phyloP scores from a whole-genome alignment of 2,113 vertebrate species.

The Salminus brasiliensis region DNA sequence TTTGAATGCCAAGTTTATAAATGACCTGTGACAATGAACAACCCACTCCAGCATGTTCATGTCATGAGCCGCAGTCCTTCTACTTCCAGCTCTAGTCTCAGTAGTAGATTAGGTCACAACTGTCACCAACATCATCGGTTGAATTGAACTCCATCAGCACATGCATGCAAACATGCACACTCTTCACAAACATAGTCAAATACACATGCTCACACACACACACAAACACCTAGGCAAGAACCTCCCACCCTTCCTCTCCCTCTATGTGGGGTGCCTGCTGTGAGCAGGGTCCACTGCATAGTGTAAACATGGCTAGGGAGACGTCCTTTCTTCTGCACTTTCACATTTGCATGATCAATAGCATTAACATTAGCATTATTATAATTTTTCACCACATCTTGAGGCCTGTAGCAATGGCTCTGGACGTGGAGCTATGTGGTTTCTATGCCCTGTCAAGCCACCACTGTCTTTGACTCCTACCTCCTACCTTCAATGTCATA shows the following conservation, averaged over 20 bases:
- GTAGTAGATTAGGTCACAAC: too few relatives aligned
- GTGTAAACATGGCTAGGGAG: background rate
- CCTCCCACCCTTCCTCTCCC: background rate
- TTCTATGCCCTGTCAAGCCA: background rate
- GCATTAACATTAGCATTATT: background rate
- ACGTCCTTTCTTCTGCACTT: background rate
- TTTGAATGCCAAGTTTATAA: too few relatives aligned
- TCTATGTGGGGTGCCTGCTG: background rate
- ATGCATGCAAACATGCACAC: background rate
- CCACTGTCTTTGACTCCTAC: background rate
- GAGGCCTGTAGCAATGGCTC: too few relatives aligned
- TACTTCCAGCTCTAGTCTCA: too few relatives aligned
- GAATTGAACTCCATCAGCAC: too few relatives aligned
- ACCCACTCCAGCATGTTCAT: too few relatives aligned
- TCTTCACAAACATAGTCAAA: constrained; percentile 36
- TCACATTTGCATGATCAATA: background rate
- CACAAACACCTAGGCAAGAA: constrained; percentile 29
- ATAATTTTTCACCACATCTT: background rate
- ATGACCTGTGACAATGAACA: too few relatives aligned
- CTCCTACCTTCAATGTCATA: background rate
- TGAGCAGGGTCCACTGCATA: too few relatives aligned
- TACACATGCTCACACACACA: constrained; percentile 51
- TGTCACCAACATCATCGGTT: too few relatives aligned
- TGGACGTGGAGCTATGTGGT: background rate
- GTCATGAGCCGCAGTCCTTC: too few relatives aligned